phyloP scores from a whole-genome alignment of 35 echinoderm and acorn worm genomes.

The Chiridota heheva region DNA sequence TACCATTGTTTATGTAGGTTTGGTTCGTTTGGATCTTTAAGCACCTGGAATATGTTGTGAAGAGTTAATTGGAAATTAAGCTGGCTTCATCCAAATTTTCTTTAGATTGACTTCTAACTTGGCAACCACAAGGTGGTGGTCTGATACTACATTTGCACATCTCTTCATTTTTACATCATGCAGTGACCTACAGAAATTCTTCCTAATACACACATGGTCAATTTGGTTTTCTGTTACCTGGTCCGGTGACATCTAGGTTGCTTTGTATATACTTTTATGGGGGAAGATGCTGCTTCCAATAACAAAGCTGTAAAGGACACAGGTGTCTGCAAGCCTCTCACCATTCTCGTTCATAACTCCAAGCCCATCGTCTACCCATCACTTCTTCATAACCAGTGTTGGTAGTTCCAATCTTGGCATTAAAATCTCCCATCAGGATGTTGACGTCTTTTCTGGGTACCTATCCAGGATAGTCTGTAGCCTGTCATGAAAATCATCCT shows the following conservation, averaged over 20 bases:
- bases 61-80: conserved; percentile 6
- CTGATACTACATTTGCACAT: conserved; percentile 29
- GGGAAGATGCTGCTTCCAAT: conserved; percentile 29
- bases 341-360: conserved; percentile 20
- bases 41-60: conserved; percentile 13
- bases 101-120: conserved; percentile 1
- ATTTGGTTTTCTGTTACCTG: conserved; percentile 20
- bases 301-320: not conserved
- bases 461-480: not conserved
- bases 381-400: conserved; percentile 22
- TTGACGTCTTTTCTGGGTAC: conserved; percentile 4
- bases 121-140: conserved; percentile 10
- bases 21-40: conserved; percentile 1
- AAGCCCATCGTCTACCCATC: conserved; percentile 25
- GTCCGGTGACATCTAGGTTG: conserved; percentile 18
- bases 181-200: conserved; percentile 8
- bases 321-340: conserved; percentile 6
- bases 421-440: conserved; percentile 26
- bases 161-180: conserved; percentile 7
- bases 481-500: conserved; percentile 4
- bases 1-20: not conserved
- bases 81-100: not conserved
- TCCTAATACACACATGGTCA: conserved; percentile 21
- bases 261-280: conserved; percentile 25
- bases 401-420: conserved; percentile 19